Evolutionary conservation across 2,888 invertebrate species (phyloP).

Genomic region (Pterostichus madidus): DNA sequence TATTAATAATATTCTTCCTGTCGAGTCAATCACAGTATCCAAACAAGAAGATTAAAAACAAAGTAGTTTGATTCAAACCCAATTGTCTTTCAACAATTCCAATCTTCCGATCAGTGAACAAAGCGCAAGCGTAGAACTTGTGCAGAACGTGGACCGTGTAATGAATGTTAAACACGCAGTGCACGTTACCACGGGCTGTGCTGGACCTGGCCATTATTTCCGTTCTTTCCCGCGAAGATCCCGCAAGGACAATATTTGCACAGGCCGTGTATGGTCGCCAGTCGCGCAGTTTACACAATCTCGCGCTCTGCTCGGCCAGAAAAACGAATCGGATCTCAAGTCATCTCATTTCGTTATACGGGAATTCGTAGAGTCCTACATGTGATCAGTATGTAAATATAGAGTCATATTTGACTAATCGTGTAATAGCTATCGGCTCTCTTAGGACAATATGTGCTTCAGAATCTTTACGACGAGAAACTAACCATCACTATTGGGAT

Average conservation of each 20-base stretch:
- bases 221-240: constrained; percentile 10
- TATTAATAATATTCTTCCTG: no score
- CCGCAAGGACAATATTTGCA: constrained; percentile 25
- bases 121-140: constrained; percentile 30
- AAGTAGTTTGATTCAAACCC: constrained; percentile 12
- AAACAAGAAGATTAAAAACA: constrained; percentile 6
- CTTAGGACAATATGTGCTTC: not conserved
- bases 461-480: no score
- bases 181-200: constrained; percentile 3
- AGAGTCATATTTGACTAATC: not conserved
- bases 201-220: not conserved
- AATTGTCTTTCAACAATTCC: constrained; percentile 11
- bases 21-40: not conserved
- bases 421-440: not conserved
- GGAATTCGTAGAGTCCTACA: not conserved
- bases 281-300: constrained; percentile 18
- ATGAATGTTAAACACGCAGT: constrained; percentile 67
- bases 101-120: constrained; percentile 4
- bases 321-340: constrained; percentile 21
- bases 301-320: not conserved
- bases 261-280: constrained; percentile 8
- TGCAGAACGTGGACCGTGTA: constrained; percentile 37
- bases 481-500: no score
- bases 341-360: not conserved
- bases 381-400: constrained; percentile 19